These are phyloP conservation scores for Planococcus citri DNA, from an alignment of 1,140 invertebrate genomes.

Conservation along the genomic window DNA sequence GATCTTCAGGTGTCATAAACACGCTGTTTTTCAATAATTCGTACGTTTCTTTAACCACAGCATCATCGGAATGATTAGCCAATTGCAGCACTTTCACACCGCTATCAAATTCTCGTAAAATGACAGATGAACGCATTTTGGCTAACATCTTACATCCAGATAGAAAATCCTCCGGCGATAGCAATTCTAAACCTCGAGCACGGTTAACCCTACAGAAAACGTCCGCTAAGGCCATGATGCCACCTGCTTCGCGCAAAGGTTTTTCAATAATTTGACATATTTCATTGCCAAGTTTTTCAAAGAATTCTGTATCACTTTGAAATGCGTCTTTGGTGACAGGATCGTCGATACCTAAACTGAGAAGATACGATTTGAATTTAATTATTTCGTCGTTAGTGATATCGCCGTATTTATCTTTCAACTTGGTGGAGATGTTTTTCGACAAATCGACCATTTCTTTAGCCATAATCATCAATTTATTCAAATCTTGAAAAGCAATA, in stretches of 20 bases:
- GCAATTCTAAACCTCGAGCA: constrained; percentile 70
- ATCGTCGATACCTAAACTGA: constrained; percentile 94
- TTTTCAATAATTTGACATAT: constrained; percentile 67
- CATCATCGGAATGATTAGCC: constrained; percentile 60
- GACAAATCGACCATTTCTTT: constrained; percentile 93
- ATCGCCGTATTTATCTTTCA: constrained; percentile 87
- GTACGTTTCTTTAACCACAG: constrained; percentile 55
- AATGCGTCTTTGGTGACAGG: constrained; percentile 86
- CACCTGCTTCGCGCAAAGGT: constrained; percentile 76
- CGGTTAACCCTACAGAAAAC: constrained; percentile 92
- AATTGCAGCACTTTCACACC: constrained; percentile 82
- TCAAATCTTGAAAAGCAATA: constrained; percentile 89
- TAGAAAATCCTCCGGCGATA: constrained; percentile 91
- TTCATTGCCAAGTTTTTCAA: constrained; percentile 73
- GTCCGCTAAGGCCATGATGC: constrained; percentile 93
- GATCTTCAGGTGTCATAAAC: constrained; percentile 59
- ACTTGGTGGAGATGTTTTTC: constrained; percentile 84
- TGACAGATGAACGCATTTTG: constrained; percentile 55
- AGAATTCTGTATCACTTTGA: constrained; percentile 76
- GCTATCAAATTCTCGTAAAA: constrained; percentile 71
- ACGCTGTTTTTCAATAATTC: constrained; percentile 57
- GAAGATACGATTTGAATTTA: constrained; percentile 86
- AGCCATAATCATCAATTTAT: constrained; percentile 86
- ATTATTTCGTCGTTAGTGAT: constrained; percentile 96
- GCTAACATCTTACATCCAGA: constrained; percentile 66